A percentile compares a stretch with the other conserved stretches of the same genome.
These are phyloP conservation scores for Diadophis punctatus DNA, from an alignment of 2,113 vertebrate species.

Conservation along the genomic window DNA sequence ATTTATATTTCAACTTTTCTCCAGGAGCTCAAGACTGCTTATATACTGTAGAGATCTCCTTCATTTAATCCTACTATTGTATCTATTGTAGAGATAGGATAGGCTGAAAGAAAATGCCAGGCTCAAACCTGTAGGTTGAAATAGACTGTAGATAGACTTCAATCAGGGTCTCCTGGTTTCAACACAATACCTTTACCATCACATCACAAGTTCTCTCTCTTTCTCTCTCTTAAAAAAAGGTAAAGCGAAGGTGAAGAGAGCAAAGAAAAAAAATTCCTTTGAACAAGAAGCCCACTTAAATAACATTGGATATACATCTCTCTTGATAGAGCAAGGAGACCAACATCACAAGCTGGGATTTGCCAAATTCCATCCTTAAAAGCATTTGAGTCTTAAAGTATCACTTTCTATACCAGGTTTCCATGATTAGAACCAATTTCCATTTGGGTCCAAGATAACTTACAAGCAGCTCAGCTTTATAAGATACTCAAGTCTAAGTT, in stretches of 20 bases:
- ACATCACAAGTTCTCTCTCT: not conserved
- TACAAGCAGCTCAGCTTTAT: not conserved
- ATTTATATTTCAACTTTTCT: not conserved
- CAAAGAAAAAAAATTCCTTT: not conserved
- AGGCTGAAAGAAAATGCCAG: not conserved
- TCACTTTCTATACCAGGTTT: not conserved
- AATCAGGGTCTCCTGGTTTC: not conserved
- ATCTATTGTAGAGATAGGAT: not conserved
- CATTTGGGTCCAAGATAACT: not conserved
- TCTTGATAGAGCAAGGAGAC: not conserved
- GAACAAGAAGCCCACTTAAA: not conserved
- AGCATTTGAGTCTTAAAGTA: no score
- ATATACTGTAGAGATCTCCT: not conserved
- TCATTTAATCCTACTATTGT: not conserved
- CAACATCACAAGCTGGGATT: not conserved
- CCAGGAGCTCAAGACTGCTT: not conserved
- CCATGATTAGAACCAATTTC: not conserved
- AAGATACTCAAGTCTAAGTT: no score
- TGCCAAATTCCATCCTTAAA: not conserved
- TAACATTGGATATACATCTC: not conserved
- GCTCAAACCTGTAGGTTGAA: not conserved
- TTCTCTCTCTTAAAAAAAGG: not conserved
- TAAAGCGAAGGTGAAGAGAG: not conserved
- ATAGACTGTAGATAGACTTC: not conserved
- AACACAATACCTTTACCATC: not conserved